Conservation (phyloP, 2,888 invertebrate genomes). For the Zelleria hepariella region DNA sequence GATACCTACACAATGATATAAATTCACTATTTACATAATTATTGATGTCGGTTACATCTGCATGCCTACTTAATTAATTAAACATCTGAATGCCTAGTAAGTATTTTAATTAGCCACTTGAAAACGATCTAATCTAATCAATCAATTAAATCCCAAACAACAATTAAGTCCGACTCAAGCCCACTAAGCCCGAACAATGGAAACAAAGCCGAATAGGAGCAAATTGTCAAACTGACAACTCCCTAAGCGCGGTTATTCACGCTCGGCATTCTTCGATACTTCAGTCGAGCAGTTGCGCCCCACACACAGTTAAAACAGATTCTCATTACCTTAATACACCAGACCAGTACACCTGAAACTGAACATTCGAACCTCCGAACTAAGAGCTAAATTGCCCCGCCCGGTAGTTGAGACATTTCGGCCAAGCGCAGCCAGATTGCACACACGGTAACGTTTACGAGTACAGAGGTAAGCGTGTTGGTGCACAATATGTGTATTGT, state of each 20-base stretch:
- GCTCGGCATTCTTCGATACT: conserved; percentile 68
- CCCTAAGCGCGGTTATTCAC: conserved; percentile 69
- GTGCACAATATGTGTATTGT: conserved; percentile 67
- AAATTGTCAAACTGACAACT: conserved; percentile 61
- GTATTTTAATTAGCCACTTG: background rate
- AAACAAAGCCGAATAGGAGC: conserved; percentile 40
- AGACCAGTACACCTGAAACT: conserved; percentile 14
- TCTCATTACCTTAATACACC: conserved; percentile 45
- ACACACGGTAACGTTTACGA: conserved; percentile 52
- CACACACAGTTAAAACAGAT: conserved; percentile 50
- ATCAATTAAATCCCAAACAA: background rate
- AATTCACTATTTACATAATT: too few relatives aligned
- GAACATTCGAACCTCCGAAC: background rate
- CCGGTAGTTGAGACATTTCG: conserved; percentile 23
- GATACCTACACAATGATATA: too few relatives aligned
- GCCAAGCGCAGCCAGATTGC: conserved; percentile 26
- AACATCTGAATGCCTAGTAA: too few relatives aligned
- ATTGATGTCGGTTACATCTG: too few relatives aligned
- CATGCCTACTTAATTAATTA: too few relatives aligned
- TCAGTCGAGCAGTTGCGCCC: conserved; percentile 46
- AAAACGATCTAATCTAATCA: background rate
- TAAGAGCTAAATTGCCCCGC: conserved; percentile 24
- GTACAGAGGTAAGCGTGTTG: conserved; percentile 53
- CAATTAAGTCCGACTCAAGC: conserved; percentile 2
- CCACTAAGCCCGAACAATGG: conserved; percentile 9